Percentiles rank a stretch among this genome's conserved stretches.
Evolutionary conservation across 2,113 vertebrate species (phyloP).

Genomic region (Solea senegalensis): DNA sequence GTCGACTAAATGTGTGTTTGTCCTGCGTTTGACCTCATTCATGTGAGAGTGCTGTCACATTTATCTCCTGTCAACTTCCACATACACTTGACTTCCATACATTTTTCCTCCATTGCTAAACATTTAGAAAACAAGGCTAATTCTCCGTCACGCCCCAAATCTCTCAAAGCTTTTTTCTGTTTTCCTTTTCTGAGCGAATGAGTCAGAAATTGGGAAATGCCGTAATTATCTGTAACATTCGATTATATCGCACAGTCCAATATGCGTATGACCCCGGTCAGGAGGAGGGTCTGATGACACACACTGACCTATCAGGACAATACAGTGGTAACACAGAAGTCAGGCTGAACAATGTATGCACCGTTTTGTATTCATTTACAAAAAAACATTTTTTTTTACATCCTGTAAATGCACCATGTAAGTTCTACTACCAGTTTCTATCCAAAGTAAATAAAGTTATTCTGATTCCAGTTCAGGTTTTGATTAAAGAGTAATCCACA

Average conservation of each 20-base stretch:
- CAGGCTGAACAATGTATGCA: background rate
- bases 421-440: constrained; percentile 27
- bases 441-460: constrained; percentile 41
- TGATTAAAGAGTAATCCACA: constrained; percentile 47
- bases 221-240: background rate
- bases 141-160: too few species aligned
- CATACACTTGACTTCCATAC: background rate
- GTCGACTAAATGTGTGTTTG: constrained; percentile 22
- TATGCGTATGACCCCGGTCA: constrained; percentile 5
- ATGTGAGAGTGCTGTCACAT: constrained; percentile 23
- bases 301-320: background rate
- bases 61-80: background rate
- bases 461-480: constrained; percentile 30
- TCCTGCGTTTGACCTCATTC: constrained; percentile 30
- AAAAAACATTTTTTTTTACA: background rate
- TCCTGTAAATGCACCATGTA: constrained; percentile 1
- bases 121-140: too few species aligned
- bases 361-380: background rate
- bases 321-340: background rate
- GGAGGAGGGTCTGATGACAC: background rate
- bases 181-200: constrained; percentile 1
- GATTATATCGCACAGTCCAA: background rate
- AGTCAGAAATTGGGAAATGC: background rate
- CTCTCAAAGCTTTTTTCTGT: background rate
- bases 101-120: too few species aligned